Conservation (phyloP, 2,888 invertebrate species). For the Tenthredo mesomela region DNA sequence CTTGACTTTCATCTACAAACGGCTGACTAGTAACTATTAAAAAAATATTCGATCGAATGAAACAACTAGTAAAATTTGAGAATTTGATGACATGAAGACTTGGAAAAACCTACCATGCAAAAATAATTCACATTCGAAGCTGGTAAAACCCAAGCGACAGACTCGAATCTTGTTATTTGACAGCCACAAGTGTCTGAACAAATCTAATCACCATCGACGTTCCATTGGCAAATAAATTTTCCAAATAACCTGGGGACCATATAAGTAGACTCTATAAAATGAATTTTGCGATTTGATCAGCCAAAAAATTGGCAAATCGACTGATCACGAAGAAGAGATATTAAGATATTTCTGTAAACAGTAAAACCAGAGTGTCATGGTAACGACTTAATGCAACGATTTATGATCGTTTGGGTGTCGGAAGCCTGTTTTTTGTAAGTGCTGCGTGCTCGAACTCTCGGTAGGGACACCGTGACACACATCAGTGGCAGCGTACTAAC, state of each 20-base stretch:
- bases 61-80: neutral
- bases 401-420: conserved; percentile 48
- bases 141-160: neutral
- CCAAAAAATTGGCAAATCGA: neutral
- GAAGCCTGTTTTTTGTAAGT: conserved; percentile 47
- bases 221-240: neutral
- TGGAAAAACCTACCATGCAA: neutral
- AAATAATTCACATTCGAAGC: neutral
- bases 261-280: neutral
- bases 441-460: conserved; percentile 45
- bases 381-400: conserved; percentile 34
- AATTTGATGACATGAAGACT: neutral
- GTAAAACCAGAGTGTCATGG: conserved; percentile 17
- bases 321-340: neutral
- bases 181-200: neutral
- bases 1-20: neutral
- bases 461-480: conserved; percentile 75
- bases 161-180: neutral
- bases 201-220: neutral
- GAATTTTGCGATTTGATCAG: neutral
- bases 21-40: neutral
- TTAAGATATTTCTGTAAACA: conserved; percentile 9
- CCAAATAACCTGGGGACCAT: neutral
- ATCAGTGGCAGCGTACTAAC: conserved; percentile 75
- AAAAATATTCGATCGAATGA: neutral